Conservation (phyloP, 2,888 invertebrate species). For the Epinotia bilunana region DNA sequence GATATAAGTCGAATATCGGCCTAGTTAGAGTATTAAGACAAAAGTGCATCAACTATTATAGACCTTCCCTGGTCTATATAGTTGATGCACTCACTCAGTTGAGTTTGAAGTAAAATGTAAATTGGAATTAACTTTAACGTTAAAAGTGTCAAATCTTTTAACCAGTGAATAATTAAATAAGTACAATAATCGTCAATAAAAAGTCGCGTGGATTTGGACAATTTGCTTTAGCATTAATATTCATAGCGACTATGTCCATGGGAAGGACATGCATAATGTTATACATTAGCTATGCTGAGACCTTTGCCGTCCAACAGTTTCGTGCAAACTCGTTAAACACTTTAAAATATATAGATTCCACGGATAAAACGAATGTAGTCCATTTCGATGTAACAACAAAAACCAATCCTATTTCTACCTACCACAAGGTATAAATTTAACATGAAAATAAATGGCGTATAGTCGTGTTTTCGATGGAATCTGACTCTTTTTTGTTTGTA, state of each 20-base stretch:
- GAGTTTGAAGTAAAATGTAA: not conserved
- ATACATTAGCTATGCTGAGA: slow-evolving; percentile 32
- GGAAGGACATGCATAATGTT: slow-evolving; percentile 23
- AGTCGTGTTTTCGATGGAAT: not conserved
- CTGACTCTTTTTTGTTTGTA: slow-evolving; percentile 5
- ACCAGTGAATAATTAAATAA: not conserved
- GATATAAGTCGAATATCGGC: not conserved
- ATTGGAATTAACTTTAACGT: no score
- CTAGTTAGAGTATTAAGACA: no score
- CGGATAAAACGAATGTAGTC: not conserved
- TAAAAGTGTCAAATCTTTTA: no score
- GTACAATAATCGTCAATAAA: not conserved
- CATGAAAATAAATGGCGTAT: not conserved
- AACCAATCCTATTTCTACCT: not conserved
- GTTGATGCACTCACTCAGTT: no score
- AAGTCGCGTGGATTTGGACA: slow-evolving; percentile 11
- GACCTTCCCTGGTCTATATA: no score
- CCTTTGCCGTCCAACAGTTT: slow-evolving; percentile 10
- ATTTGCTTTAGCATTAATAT: not conserved
- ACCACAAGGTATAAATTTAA: not conserved
- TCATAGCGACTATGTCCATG: not conserved
- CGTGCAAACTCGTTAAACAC: slow-evolving; percentile 25
- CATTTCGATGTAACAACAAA: not conserved
- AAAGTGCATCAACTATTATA: no score
- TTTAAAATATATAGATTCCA: slow-evolving; percentile 1